Percentiles rank a stretch among this genome's conserved stretches.
Conservation (phyloP, 1,140 invertebrate genomes). For the Myzus persicae region DNA sequence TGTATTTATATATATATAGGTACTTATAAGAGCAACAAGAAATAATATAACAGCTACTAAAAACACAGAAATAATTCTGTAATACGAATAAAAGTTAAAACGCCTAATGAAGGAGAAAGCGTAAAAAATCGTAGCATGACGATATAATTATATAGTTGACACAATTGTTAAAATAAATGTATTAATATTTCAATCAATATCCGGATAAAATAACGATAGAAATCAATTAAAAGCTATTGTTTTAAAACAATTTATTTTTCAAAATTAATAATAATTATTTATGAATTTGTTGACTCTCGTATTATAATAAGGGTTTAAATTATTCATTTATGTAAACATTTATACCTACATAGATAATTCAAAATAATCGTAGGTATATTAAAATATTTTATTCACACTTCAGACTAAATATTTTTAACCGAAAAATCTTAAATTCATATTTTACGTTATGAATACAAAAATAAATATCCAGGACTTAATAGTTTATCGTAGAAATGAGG, state of each 20-base stretch:
- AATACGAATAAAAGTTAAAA: neutral
- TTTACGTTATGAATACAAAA: neutral
- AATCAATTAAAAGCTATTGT: neutral
- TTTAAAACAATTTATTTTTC: neutral
- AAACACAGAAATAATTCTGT: neutral
- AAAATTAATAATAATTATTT: neutral
- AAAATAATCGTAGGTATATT: neutral
- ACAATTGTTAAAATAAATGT: conserved; percentile 29
- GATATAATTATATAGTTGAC: neutral
- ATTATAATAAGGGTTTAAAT: neutral
- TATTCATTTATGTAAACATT: neutral
- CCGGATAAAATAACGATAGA: neutral
- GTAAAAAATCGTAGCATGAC: conserved; percentile 27
- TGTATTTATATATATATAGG: neutral
- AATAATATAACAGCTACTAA: neutral
- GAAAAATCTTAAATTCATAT: neutral
- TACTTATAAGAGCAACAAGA: neutral
- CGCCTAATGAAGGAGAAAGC: conserved; percentile 8
- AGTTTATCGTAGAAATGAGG: neutral
- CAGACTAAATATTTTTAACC: neutral
- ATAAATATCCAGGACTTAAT: neutral
- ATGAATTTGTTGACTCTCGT: neutral
- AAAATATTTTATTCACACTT: neutral
- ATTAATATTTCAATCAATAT: conserved; percentile 14
- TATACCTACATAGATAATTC: neutral